phyloP scores from a whole-genome alignment of 2,888 invertebrate genomes.

The Watsonalla cultraria region DNA sequence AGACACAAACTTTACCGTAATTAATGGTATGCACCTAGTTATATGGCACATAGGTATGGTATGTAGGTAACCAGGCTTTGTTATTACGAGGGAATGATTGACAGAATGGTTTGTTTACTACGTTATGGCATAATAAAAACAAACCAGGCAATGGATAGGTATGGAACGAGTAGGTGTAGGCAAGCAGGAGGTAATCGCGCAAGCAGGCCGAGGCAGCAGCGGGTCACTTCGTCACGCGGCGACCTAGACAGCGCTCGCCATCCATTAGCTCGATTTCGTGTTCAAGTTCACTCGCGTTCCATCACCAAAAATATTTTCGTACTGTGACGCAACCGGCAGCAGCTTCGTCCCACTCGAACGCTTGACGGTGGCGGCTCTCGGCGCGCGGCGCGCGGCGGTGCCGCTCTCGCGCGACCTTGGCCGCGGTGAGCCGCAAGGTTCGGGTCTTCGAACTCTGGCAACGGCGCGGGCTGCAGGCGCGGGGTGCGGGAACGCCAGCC shows the following conservation, averaged over 20 bases:
- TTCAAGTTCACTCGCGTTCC: constrained; percentile 77
- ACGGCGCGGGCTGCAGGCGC: constrained; percentile 42
- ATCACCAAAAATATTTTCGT: constrained; percentile 78
- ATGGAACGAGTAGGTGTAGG: not conserved
- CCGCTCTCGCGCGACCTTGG: constrained; percentile 82
- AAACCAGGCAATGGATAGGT: constrained; percentile 41
- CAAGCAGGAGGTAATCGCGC: constrained; percentile 42
- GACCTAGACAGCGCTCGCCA: constrained; percentile 63
- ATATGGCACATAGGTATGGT: too few relatives aligned
- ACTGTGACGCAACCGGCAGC: constrained; percentile 72
- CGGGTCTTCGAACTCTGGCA: constrained; percentile 86
- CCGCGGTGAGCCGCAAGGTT: constrained; percentile 93
- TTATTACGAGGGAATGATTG: too few relatives aligned
- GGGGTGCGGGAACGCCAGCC: constrained; percentile 60
- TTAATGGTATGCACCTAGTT: too few relatives aligned
- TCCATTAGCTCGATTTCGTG: constrained; percentile 73
- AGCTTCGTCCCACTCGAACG: constrained; percentile 65
- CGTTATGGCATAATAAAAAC: constrained; percentile 1
- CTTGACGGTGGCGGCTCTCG: constrained; percentile 38
- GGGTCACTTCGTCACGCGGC: constrained; percentile 69
- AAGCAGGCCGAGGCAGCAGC: constrained; percentile 53
- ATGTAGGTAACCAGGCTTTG: too few relatives aligned
- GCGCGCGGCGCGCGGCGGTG: constrained; percentile 39
- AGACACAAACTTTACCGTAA: too few relatives aligned
- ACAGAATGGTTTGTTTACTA: too few relatives aligned